Conservation (phyloP, 2,888 invertebrate genomes). For the Ophion obscuratus region DNA sequence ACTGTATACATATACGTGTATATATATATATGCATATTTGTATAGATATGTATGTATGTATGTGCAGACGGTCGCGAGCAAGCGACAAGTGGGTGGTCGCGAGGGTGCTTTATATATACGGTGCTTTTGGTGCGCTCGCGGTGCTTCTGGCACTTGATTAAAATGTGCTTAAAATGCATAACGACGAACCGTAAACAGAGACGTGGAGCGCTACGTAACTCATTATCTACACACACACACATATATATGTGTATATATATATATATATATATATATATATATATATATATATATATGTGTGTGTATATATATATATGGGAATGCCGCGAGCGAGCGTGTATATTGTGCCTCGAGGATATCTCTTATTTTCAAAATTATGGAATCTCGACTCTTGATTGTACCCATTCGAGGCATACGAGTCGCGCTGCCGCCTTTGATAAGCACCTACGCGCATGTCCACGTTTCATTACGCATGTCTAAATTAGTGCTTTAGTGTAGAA, state of each 20-base stretch:
- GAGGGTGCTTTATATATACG: slow-evolving; percentile 65
- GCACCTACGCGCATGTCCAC: too few relatives aligned
- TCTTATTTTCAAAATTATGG: slow-evolving; percentile 72
- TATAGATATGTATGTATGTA: slow-evolving; percentile 35
- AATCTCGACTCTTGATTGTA: too few relatives aligned
- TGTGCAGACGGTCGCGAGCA: slow-evolving; percentile 31
- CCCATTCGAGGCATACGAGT: too few relatives aligned
- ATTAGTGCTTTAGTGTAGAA: slow-evolving; percentile 70
- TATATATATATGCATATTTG: slow-evolving; percentile 13
- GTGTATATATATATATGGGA: not conserved
- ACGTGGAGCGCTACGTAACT: slow-evolving; percentile 23
- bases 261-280: too few relatives aligned
- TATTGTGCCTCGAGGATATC: slow-evolving; percentile 73
- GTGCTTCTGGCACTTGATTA: slow-evolving; percentile 79
- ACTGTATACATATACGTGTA: slow-evolving; percentile 2
- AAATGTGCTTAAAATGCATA: slow-evolving; percentile 71
- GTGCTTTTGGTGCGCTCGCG: slow-evolving; percentile 75
- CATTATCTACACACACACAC: not conserved
- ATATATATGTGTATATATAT: too few relatives aligned
- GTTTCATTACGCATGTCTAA: too few relatives aligned
- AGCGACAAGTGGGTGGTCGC: slow-evolving; percentile 62
- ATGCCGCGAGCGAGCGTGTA: not conserved
- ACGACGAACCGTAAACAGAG: slow-evolving; percentile 67
- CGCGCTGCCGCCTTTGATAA: too few relatives aligned
- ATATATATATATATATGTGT: too few relatives aligned